Evolutionary conservation across 2,113 vertebrate species (phyloP).

Genomic region (Hemiprocne comata): DNA sequence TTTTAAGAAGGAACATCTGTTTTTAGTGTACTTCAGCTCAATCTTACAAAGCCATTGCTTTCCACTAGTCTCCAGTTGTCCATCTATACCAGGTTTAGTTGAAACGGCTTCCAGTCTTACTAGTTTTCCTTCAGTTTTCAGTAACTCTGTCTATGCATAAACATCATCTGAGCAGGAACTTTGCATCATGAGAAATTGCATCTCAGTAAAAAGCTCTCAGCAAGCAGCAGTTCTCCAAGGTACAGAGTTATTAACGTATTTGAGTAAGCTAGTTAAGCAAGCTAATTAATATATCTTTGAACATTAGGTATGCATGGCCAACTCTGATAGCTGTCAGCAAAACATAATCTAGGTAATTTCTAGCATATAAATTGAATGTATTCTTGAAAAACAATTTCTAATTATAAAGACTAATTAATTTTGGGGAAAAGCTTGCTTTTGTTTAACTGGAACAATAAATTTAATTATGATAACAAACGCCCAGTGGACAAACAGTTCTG

Average conservation of each 20-base stretch:
- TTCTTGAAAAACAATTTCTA: slow-evolving; percentile 56
- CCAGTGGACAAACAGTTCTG: slow-evolving; percentile 28
- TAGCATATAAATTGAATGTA: slow-evolving; percentile 42
- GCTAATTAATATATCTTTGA: slow-evolving; percentile 69
- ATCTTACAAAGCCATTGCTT: neutral
- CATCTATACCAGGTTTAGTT: neutral
- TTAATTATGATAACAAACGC: slow-evolving; percentile 52
- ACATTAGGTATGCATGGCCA: slow-evolving; percentile 57
- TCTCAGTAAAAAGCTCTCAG: slow-evolving; percentile 31
- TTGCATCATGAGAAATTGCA: neutral
- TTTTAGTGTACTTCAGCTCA: neutral
- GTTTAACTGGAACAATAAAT: slow-evolving; percentile 50
- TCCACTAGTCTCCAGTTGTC: neutral
- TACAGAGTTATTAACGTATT: slow-evolving; percentile 48
- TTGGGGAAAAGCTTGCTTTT: slow-evolving; percentile 42
- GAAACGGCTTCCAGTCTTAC: neutral
- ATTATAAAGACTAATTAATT: slow-evolving; percentile 55
- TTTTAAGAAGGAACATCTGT: neutral
- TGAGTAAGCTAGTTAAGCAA: slow-evolving; percentile 45
- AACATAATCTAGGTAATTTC: slow-evolving; percentile 50
- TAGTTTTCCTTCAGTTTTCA: neutral
- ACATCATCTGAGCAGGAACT: neutral
- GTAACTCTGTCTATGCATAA: neutral
- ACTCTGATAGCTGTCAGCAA: slow-evolving; percentile 57
- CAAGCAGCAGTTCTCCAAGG: slow-evolving; percentile 26